Percentiles rank a stretch among this genome's conserved stretches.
Evolutionary conservation across 2,113 vertebrate species (phyloP).

Genomic region (Solea senegalensis): DNA sequence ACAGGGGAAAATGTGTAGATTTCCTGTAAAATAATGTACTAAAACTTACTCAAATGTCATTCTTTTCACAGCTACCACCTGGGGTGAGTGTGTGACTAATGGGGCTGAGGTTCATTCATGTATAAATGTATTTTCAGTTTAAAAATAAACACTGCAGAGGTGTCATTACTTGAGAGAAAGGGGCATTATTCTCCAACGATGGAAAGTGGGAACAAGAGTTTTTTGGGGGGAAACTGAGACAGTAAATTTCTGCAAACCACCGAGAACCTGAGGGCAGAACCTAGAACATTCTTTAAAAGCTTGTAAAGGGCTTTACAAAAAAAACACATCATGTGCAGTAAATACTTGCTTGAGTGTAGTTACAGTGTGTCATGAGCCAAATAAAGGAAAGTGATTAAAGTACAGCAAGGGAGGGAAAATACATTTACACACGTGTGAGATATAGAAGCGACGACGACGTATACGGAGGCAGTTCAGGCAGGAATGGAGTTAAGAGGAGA

Average conservation of each 20-base stretch:
- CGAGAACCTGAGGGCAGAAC: slow-evolving; percentile 52
- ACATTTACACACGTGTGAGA: neutral
- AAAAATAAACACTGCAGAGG: slow-evolving; percentile 8
- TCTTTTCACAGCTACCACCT: neutral
- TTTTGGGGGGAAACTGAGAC: slow-evolving; percentile 25
- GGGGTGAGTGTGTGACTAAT: neutral
- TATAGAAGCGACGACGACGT: neutral
- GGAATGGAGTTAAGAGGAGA: slow-evolving; percentile 18
- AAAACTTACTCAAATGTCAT: neutral
- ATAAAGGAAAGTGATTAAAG: slow-evolving; percentile 29
- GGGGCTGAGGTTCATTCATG: neutral
- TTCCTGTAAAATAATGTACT: neutral
- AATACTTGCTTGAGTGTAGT: slow-evolving; percentile 22
- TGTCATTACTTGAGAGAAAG: slow-evolving; percentile 18
- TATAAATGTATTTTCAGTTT: neutral
- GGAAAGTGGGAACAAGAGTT: slow-evolving; percentile 27
- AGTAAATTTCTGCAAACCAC: slow-evolving; percentile 41
- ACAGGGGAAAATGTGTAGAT: slow-evolving; percentile 20
- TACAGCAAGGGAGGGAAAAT: neutral
- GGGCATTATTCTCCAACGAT: slow-evolving; percentile 8
- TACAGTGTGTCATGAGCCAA: slow-evolving; percentile 42
- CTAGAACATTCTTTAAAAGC: slow-evolving; percentile 64
- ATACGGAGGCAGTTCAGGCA: neutral
- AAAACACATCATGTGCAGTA: slow-evolving; percentile 55
- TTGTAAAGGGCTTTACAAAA: slow-evolving; percentile 68